phyloP scores from a whole-genome alignment of 2,113 vertebrate genomes.

The Herpetotheres cachinnans region DNA sequence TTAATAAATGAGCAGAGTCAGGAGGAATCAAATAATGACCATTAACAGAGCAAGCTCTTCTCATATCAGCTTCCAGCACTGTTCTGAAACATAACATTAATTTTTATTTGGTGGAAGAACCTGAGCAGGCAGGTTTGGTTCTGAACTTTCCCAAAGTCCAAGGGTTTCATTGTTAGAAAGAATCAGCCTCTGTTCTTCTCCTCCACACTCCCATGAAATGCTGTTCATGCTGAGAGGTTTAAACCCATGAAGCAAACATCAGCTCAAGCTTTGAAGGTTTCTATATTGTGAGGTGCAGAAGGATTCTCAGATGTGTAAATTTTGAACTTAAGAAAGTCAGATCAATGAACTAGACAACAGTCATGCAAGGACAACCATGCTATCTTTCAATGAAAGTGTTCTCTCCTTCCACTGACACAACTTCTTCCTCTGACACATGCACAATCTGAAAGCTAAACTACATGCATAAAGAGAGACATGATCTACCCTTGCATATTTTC shows the following conservation, averaged over 20 bases:
- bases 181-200: neutral
- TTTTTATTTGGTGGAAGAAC: neutral
- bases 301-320: constrained; percentile 54
- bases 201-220: neutral
- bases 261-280: constrained; percentile 40
- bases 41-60: neutral
- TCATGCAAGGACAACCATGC: constrained; percentile 50
- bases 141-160: neutral
- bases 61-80: neutral
- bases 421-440: neutral
- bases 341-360: constrained; percentile 46
- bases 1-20: neutral
- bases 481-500: neutral
- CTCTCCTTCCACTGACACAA: neutral
- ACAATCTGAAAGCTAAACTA: constrained; percentile 4
- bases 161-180: neutral
- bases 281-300: constrained; percentile 16
- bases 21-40: neutral
- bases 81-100: neutral
- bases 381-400: neutral
- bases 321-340: constrained; percentile 45
- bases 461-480: neutral
- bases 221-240: neutral
- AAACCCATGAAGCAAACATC: constrained; percentile 9
- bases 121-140: neutral